phyloP scores from a whole-genome alignment of 2,113 vertebrate genomes.

The Lophochroa leadbeateri region DNA sequence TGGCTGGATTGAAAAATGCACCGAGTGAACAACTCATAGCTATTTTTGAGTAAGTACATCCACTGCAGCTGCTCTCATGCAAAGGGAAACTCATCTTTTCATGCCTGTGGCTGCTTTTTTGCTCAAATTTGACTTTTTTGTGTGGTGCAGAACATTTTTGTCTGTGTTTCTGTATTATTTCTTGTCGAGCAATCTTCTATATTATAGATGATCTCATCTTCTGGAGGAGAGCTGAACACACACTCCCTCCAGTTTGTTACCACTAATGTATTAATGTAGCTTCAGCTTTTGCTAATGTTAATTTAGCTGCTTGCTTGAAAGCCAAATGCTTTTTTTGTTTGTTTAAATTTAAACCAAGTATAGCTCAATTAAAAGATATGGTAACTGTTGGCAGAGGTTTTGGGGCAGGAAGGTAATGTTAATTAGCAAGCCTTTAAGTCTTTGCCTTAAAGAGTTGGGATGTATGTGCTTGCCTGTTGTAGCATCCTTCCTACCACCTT shows the following conservation, averaged over 20 bases:
- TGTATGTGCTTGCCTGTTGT: background rate
- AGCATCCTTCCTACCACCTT: background rate
- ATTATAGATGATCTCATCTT: background rate
- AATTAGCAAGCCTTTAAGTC: background rate
- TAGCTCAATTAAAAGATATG: background rate
- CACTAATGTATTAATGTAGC: background rate
- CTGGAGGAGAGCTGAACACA: background rate
- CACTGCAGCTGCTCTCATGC: background rate
- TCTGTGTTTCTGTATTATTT: background rate
- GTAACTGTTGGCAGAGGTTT: background rate
- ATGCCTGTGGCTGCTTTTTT: background rate
- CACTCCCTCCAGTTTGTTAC: background rate
- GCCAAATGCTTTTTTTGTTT: background rate
- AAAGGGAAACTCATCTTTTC: background rate
- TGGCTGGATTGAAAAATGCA: slow-evolving; percentile 84
- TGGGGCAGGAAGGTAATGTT: background rate
- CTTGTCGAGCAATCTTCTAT: background rate
- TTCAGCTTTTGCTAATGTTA: background rate
- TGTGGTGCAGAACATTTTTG: background rate
- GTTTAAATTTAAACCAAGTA: background rate
- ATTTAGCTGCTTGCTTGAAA: background rate
- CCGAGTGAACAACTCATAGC: slow-evolving; percentile 85
- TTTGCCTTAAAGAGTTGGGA: background rate
- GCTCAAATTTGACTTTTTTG: background rate
- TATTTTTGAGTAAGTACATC: slow-evolving; percentile 83